Evolutionary conservation across 2,888 invertebrate genomes (phyloP).

Genomic region (Aspidiotus rigidus): DNA sequence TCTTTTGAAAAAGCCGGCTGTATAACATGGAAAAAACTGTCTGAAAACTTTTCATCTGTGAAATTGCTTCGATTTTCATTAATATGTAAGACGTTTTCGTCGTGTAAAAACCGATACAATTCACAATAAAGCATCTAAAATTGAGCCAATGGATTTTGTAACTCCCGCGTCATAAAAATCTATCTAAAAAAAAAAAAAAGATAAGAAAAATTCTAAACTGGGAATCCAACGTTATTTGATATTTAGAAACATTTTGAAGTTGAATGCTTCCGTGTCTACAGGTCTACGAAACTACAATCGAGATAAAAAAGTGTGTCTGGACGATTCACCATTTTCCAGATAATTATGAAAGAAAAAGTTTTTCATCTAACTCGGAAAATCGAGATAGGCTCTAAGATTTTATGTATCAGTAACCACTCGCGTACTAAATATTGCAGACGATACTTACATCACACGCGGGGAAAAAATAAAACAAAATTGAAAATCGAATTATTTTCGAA

Average conservation of each 20-base stretch:
- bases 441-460: neutral
- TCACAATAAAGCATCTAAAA: no score
- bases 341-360: neutral
- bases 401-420: neutral
- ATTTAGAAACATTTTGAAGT: neutral
- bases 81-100: no score
- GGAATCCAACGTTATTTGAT: neutral
- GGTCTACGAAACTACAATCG: no score
- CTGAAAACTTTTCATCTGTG: no score
- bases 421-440: neutral
- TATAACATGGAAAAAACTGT: no score
- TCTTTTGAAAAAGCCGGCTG: no score
- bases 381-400: neutral
- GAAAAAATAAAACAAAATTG: conserved; percentile 1
- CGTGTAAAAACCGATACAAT: no score
- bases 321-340: no score
- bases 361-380: conserved; percentile 1
- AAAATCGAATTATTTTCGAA: neutral
- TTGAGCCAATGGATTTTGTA: neutral
- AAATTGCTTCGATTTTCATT: no score
- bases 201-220: neutral
- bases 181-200: neutral
- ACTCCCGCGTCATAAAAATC: neutral
- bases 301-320: no score
- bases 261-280: neutral